Percentiles rank a stretch among this genome's conserved stretches.
Evolutionary conservation across 2,888 invertebrate species (phyloP).

Genomic region (Hecatera dysodea): DNA sequence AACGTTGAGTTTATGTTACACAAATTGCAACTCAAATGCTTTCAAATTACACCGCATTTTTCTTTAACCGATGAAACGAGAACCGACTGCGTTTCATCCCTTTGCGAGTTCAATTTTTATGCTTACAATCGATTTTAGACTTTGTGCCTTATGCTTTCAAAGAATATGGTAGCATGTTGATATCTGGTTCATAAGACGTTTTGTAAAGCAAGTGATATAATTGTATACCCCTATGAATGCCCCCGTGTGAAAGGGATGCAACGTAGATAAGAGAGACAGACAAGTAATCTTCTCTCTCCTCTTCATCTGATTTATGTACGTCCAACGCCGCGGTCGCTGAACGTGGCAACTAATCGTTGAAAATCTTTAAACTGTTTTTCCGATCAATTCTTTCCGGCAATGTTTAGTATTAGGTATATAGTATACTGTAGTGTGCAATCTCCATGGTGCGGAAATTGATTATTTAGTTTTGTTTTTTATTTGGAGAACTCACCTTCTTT

Average conservation of each 20-base stretch:
- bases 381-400: no score
- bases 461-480: no score
- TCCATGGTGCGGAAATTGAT: no score
- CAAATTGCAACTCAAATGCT: constrained; percentile 44
- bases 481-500: no score
- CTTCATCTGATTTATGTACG: constrained; percentile 66
- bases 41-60: constrained; percentile 30
- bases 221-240: constrained; percentile 63
- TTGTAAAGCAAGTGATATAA: constrained; percentile 34
- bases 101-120: constrained; percentile 1
- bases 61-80: neutral
- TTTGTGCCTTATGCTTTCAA: neutral
- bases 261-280: constrained; percentile 55
- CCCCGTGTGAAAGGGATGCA: constrained; percentile 61
- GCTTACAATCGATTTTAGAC: constrained; percentile 40
- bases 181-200: neutral
- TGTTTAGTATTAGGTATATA: no score
- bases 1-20: neutral
- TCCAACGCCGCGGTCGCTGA: constrained; percentile 46
- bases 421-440: no score
- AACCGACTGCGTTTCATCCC: constrained; percentile 36
- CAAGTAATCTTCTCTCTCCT: constrained; percentile 31
- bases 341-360: constrained; percentile 70
- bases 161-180: constrained; percentile 8
- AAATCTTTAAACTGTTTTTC: no score